These are phyloP conservation scores for Phenacoccus solenopsis DNA, from an alignment of 1,140 invertebrate genomes.

Conservation along the genomic window DNA sequence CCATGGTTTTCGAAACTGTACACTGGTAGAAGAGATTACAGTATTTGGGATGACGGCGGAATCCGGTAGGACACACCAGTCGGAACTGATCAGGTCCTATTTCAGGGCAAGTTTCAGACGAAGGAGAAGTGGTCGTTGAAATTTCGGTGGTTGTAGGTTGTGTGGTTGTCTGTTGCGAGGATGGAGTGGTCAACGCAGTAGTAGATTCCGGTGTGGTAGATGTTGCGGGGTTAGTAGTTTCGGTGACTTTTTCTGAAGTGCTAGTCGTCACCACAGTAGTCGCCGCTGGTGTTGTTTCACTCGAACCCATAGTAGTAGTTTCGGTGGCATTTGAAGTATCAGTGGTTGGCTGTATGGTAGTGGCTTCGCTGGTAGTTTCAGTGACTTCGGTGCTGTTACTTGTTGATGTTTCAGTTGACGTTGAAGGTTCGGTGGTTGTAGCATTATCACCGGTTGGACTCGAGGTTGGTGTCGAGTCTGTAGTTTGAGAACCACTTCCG, in stretches of 20 bases:
- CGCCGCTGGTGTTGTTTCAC: neutral
- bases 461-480: neutral
- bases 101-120: conserved; percentile 24
- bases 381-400: conserved; percentile 16
- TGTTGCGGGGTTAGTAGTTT: conserved; percentile 15
- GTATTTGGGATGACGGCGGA: conserved; percentile 65
- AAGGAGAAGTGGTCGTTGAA: conserved; percentile 9
- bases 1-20: conserved; percentile 46
- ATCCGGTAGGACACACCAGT: conserved; percentile 64
- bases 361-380: conserved; percentile 8
- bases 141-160: conserved; percentile 18
- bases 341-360: conserved; percentile 18
- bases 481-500: conserved; percentile 9
- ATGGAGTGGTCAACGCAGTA: neutral
- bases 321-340: conserved; percentile 30
- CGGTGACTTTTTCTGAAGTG: neutral
- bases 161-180: conserved; percentile 19
- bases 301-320: conserved; percentile 21
- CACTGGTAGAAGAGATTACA: conserved; percentile 78
- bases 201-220: conserved; percentile 19
- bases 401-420: conserved; percentile 18
- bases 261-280: conserved; percentile 15
- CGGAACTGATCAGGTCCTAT: conserved; percentile 44
- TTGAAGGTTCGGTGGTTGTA: conserved; percentile 13
- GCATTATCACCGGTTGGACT: conserved; percentile 16